Evolutionary conservation across 2,113 vertebrate species (phyloP).

Genomic region (Cisticola juncidis): DNA sequence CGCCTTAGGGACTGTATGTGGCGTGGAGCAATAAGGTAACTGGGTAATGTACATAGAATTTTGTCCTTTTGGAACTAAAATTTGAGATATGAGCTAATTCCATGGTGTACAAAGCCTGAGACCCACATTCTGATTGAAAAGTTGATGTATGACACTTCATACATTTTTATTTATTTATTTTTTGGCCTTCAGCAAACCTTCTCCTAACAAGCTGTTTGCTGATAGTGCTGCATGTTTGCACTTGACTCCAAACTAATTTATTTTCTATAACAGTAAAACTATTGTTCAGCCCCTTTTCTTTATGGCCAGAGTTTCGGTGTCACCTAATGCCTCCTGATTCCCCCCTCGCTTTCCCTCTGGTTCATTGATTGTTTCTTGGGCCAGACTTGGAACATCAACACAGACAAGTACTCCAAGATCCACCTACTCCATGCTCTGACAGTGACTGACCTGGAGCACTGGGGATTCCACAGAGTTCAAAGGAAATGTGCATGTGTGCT

Average conservation of each 20-base stretch:
- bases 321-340: background rate
- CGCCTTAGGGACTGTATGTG: background rate
- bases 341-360: background rate
- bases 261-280: background rate
- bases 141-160: background rate
- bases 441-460: background rate
- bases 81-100: background rate
- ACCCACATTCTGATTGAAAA: background rate
- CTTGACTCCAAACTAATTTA: background rate
- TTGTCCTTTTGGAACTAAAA: background rate
- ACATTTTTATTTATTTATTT: background rate
- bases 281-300: background rate
- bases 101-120: background rate
- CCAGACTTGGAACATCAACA: background rate
- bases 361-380: background rate
- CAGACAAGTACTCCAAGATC: background rate
- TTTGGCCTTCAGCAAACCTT: background rate
- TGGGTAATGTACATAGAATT: background rate
- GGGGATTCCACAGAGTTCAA: background rate
- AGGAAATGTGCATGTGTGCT: fast-evolving
- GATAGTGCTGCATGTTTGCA: background rate
- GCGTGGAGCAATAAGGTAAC: background rate
- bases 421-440: background rate
- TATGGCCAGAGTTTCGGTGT: background rate
- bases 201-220: background rate